Conservation (phyloP, 2,113 vertebrate genomes). For the Gymnogyps californianus region DNA sequence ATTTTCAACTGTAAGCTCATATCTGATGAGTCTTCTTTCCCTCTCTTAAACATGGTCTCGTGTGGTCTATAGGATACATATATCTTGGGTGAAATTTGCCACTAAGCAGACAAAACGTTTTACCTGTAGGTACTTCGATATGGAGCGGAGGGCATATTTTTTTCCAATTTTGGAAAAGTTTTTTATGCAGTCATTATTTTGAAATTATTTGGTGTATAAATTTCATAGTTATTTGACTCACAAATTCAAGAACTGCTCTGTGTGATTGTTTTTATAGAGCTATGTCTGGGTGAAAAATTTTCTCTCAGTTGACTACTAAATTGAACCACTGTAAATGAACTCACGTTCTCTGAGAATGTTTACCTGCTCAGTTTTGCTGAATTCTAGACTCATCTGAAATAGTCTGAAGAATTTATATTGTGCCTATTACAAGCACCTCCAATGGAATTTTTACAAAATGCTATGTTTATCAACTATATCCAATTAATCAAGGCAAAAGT, state of each 20-base stretch:
- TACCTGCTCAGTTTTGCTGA: background rate
- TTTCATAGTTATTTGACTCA: background rate
- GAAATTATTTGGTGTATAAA: background rate
- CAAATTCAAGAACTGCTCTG: background rate
- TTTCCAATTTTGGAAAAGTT: background rate
- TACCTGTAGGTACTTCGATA: background rate
- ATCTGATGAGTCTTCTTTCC: background rate
- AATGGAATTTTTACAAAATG: background rate
- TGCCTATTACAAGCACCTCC: background rate
- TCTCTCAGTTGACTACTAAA: background rate
- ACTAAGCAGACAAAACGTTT: background rate
- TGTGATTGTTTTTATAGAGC: background rate
- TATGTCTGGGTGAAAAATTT: background rate
- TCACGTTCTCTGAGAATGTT: background rate
- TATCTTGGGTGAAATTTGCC: background rate
- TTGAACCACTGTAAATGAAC: background rate
- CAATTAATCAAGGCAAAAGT: background rate
- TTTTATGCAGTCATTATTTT: background rate
- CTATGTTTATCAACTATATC: background rate
- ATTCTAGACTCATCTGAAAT: background rate
- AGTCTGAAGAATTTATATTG: background rate
- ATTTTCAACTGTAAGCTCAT: background rate
- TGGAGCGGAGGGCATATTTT: background rate
- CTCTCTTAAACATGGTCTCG: background rate
- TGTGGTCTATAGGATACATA: background rate